A percentile compares a stretch with the other conserved stretches of the same genome.
Evolutionary conservation across 2,888 invertebrate genomes (phyloP).

Genomic region (Sminthurinus aureus): DNA sequence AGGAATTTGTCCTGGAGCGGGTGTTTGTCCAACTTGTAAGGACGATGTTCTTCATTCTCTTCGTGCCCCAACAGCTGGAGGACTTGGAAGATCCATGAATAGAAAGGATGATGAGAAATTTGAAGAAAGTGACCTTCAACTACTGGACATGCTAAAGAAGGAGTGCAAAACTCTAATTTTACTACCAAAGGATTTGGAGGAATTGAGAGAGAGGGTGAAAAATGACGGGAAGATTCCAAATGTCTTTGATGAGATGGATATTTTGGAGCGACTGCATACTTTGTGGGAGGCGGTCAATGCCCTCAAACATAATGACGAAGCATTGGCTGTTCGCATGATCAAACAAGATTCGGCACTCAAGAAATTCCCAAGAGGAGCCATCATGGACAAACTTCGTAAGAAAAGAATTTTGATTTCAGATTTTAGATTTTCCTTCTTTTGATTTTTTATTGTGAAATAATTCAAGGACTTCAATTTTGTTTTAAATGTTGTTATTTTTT

Average conservation of each 20-base stretch:
- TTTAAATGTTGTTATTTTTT: not conserved
- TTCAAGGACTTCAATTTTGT: not conserved
- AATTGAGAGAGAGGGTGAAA: slow-evolving; percentile 48
- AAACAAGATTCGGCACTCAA: slow-evolving; percentile 52
- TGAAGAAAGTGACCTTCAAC: slow-evolving; percentile 17
- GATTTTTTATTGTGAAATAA: too few species aligned
- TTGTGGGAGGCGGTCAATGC: slow-evolving; percentile 57
- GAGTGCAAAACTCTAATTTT: slow-evolving; percentile 48
- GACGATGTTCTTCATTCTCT: slow-evolving; percentile 40
- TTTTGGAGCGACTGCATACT: slow-evolving; percentile 51
- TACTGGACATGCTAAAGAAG: slow-evolving; percentile 31
- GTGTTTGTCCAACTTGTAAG: slow-evolving; percentile 47
- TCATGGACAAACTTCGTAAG: slow-evolving; percentile 54
- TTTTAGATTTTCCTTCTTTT: not conserved
- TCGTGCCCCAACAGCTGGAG: slow-evolving; percentile 16
- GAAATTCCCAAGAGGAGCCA: slow-evolving; percentile 45
- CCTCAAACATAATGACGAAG: slow-evolving; percentile 55
- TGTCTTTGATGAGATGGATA: slow-evolving; percentile 54
- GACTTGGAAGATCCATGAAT: not conserved
- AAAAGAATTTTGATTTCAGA: not conserved
- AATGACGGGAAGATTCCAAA: slow-evolving; percentile 43
- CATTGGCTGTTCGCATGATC: slow-evolving; percentile 52
- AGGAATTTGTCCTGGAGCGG: slow-evolving; percentile 50
- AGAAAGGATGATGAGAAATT: not conserved
- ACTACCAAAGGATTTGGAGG: slow-evolving; percentile 51